Conservation (phyloP, 2,113 vertebrate genomes). For the Grammomys surdaster region DNA sequence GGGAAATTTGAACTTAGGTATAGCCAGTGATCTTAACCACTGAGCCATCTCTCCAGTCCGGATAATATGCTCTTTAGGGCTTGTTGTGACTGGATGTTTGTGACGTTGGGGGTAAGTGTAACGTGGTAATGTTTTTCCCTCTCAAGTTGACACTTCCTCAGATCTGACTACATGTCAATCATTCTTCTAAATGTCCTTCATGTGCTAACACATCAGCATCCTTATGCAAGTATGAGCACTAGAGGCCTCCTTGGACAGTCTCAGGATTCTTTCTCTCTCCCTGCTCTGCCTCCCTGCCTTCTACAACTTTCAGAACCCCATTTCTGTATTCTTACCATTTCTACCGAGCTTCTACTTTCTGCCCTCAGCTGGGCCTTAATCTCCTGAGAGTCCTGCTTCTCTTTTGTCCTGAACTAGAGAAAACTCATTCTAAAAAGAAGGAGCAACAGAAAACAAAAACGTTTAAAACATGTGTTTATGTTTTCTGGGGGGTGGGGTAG, state of each 20-base stretch:
- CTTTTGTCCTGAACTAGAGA: background rate
- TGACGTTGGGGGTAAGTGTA: background rate
- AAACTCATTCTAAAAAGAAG: background rate
- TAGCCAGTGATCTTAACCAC: no score
- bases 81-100: background rate
- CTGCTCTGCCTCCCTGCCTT: background rate
- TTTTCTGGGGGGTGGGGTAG: background rate
- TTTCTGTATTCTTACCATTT: background rate
- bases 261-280: background rate
- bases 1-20: no score
- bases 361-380: background rate
- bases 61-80: background rate
- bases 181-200: background rate
- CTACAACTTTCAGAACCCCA: background rate
- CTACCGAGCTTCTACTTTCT: background rate
- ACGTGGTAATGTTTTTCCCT: background rate
- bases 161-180: no score
- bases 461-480: background rate
- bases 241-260: background rate
- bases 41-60: no score
- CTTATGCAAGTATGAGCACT: background rate
- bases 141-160: background rate
- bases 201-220: background rate
- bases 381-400: background rate
- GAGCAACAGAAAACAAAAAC: background rate